Base-by-base conservation (phyloP, 2,113 vertebrate genomes). In the Gymnocephalus cernua region DNA sequence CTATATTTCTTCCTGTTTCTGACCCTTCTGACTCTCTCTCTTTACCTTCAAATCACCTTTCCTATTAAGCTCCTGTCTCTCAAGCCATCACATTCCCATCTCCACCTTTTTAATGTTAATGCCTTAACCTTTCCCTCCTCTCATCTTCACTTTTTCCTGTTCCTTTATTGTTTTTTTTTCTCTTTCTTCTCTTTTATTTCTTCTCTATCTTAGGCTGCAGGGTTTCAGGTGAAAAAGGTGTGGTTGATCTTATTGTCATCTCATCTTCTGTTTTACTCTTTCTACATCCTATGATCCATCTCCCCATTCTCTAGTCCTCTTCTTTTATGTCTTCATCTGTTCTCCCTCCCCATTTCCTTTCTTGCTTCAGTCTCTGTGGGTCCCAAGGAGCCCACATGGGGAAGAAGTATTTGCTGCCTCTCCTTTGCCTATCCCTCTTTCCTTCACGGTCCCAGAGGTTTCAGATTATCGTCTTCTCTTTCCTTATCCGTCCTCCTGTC, bases 331-430 rank as follows among this genome's bases (percentile, higher is more conserved):
- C 82, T 83, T 83, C 69, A 84, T 88, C 82, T 87, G 83, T 83
- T 88, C 54, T 80, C 15, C 25, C 38, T 74, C 53, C 32, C 44
- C 41, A 18, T 86, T 85, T 84, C 58, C 53, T 64, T 68, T 79
- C 86, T 76, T 71, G 44, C 75, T 65, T 81, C 64, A 35, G 41
- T 87, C 79, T 77, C 82, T 45, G 27, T 67, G 32, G 84, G 53
- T 82, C 82, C 23, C 59, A 53, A 57, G 56, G 73, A 88, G 71
- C 82, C 73, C 80, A 87, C n/a, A 35, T 66, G 76, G 77, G 74
- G 62, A 83, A 48, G 32, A 66, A 61, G 48, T 72, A 88, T 81
- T 90, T 86, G 82, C 81, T 90, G 76, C 72, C 67, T 88, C 58
- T 86, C 74, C 81, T 84, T 86, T 66, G 57, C 85, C 74, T 74